Evolutionary conservation across 1,140 invertebrate species (phyloP), one percentile per base, ranked within the genome.

Genomic region (Drepana arcuata): DNA sequence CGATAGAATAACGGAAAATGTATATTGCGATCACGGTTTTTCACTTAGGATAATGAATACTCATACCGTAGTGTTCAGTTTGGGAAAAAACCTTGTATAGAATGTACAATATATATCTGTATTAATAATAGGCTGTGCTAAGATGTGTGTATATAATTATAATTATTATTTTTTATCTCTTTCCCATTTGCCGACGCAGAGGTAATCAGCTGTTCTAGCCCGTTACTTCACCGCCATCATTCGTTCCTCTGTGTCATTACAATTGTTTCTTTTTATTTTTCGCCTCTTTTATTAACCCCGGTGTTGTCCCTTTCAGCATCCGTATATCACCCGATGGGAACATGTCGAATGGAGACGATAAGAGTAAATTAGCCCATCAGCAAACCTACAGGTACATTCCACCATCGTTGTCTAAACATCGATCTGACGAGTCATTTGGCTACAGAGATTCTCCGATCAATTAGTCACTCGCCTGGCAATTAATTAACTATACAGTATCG

Each of bases 331-430:
- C 80, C 62, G 79, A 80, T 59, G 77, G 69, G 68, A 75, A 64
- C 60, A 57, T 81, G 44, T 57, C 81, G 16, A 86, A 84, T 74
- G 74, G 75, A 63, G 89, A 90, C 31, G 90, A 91, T 63, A 89
- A 90, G 63, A 88, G 86, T 73, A 90, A 89, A 79, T 84, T 91
- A 52, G 88, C 86, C 66, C 91, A 92, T 81, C 90, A 92, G 64
- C 92, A 93, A 86, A 94, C 92, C 16, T 94, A 94, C 85, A 92
- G 90, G 92, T 93, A 86, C 57, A 71, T 64, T 44, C n/a, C 10
- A n/a, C n/a, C n/a, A n/a, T n/a, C n/a, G n/a, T n/a, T n/a, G n/a
- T n/a, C n/a, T n/a, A n/a, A n/a, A n/a, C n/a, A n/a, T n/a, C n/a
- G n/a, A n/a, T n/a, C n/a, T n/a, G n/a, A n/a, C n/a, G n/a, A n/a